Evolutionary conservation across 2,888 invertebrate species (phyloP).

Genomic region (Salpingus planirostris): DNA sequence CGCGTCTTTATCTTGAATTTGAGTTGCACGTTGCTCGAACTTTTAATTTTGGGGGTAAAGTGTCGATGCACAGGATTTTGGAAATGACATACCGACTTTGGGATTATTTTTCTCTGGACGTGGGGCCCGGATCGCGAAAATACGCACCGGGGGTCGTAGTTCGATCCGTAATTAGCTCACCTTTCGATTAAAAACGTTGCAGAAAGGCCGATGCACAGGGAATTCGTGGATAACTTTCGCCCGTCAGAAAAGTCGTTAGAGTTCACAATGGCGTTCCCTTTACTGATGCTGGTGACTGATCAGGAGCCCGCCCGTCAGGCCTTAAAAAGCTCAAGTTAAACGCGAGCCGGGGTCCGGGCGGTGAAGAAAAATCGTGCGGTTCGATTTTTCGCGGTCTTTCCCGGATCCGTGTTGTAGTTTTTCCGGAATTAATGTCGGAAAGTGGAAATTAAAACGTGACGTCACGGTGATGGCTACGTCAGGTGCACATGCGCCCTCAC

Average conservation of each 20-base stretch:
- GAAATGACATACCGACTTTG: constrained; percentile 53
- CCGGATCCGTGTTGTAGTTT: constrained; percentile 13
- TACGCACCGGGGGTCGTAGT: constrained; percentile 27
- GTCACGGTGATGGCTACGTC: constrained; percentile 38
- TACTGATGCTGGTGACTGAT: constrained; percentile 5
- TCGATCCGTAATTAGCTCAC: constrained; percentile 28
- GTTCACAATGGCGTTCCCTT: constrained; percentile 77
- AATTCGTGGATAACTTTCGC: constrained; percentile 60
- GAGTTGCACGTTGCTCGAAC: constrained; percentile 24
- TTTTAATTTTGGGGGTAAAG: constrained; percentile 41
- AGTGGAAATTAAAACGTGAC: constrained; percentile 24
- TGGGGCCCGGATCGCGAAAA: constrained; percentile 42
- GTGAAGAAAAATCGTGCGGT: no score
- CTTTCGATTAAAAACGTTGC: constrained; percentile 42
- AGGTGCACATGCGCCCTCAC: constrained; percentile 44
- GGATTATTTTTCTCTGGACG: constrained; percentile 41
- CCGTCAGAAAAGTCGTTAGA: constrained; percentile 63
- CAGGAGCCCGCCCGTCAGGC: constrained; percentile 4
- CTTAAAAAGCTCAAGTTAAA: no score
- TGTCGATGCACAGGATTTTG: constrained; percentile 68
- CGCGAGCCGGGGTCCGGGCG: no score
- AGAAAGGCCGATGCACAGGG: constrained; percentile 57
- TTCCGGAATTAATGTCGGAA: constrained; percentile 12
- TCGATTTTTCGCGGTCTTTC: constrained; percentile 8
- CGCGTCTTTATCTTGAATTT: no score